A percentile compares a stretch with the other conserved stretches of the same genome.
These are phyloP conservation scores for Carpatolechia fugitivella DNA, from an alignment of 2,888 invertebrate species.

Conservation along the genomic window DNA sequence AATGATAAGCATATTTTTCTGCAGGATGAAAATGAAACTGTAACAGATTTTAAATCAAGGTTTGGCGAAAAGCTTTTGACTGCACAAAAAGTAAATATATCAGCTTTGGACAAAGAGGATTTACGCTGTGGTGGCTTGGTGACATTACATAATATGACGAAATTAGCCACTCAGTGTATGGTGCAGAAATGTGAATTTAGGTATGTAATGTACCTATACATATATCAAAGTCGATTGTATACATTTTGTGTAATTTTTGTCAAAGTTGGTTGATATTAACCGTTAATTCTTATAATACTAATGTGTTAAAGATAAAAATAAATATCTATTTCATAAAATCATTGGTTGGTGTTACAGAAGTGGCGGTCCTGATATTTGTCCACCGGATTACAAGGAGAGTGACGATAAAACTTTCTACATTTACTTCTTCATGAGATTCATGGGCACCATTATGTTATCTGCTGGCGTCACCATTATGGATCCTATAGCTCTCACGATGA, in stretches of 20 bases:
- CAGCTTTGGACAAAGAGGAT: constrained; percentile 86
- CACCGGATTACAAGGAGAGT: constrained; percentile 88
- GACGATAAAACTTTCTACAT: constrained; percentile 89
- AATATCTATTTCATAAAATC: too few species aligned
- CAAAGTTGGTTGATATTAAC: too few species aligned
- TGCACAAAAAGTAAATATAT: constrained; percentile 84
- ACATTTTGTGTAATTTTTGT: too few species aligned
- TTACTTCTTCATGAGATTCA: constrained; percentile 88
- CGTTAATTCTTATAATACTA: too few species aligned
- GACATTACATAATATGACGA: constrained; percentile 82
- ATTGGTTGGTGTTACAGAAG: constrained; percentile 74
- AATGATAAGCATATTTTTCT: too few species aligned
- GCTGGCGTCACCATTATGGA: constrained; percentile 94
- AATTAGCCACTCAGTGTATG: constrained; percentile 82
- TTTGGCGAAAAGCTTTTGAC: constrained; percentile 83
- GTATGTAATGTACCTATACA: too few species aligned
- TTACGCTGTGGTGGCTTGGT: constrained; percentile 87
- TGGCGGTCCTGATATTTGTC: constrained; percentile 88
- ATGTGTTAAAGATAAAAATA: too few species aligned
- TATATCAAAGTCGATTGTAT: too few species aligned
- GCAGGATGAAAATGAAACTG: constrained; percentile 84
- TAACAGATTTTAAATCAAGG: constrained; percentile 86
- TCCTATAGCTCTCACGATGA: constrained; percentile 91
- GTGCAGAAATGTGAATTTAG: constrained; percentile 88
- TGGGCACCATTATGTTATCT: constrained; percentile 89